phyloP scores from a whole-genome alignment of 37 sponge, comb jelly and placozoan species.

The Crambe crambe region DNA sequence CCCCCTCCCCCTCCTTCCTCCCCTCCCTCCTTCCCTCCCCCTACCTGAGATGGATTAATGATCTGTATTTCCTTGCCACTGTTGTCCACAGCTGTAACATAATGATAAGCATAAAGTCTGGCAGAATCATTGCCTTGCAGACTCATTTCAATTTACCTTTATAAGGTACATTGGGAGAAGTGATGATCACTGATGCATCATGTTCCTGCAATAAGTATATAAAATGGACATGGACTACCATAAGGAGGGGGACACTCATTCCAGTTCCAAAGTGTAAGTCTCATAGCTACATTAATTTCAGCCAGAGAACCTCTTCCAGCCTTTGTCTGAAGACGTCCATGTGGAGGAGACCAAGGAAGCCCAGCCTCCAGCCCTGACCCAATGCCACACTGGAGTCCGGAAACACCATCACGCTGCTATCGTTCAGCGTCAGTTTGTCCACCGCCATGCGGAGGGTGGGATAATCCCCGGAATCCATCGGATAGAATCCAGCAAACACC shows the following conservation, averaged over 20 bases:
- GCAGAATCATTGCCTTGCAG: not conserved
- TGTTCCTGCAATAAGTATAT: slow-evolving; percentile 69
- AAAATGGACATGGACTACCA: not conserved
- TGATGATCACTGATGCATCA: slow-evolving; percentile 81
- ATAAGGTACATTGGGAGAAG: slow-evolving; percentile 89
- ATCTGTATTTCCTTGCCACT: slow-evolving; percentile 37
- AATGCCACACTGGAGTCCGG: slow-evolving; percentile 72
- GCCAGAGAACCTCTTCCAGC: slow-evolving; percentile 78
- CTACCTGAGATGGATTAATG: slow-evolving; percentile 56
- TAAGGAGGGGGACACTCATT: not conserved
- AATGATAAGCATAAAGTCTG: not conserved
- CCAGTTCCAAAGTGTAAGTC: not conserved
- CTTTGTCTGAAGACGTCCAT: slow-evolving; percentile 97
- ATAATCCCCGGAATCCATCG: slow-evolving; percentile 71
- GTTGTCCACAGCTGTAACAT: slow-evolving; percentile 18
- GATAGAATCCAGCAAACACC: slow-evolving; percentile 94
- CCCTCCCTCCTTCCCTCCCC: not conserved
- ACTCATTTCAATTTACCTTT: slow-evolving; percentile 64
- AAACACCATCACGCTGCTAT: slow-evolving; percentile 75
- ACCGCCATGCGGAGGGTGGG: slow-evolving; percentile 60
- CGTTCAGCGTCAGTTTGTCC: slow-evolving; percentile 87
- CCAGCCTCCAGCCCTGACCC: slow-evolving; percentile 94
- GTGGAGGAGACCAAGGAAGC: slow-evolving; percentile 93
- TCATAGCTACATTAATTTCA: not conserved
- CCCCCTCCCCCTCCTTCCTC: not conserved